phyloP scores from a whole-genome alignment of 2,113 vertebrate species.

The Syrrhaptes paradoxus region DNA sequence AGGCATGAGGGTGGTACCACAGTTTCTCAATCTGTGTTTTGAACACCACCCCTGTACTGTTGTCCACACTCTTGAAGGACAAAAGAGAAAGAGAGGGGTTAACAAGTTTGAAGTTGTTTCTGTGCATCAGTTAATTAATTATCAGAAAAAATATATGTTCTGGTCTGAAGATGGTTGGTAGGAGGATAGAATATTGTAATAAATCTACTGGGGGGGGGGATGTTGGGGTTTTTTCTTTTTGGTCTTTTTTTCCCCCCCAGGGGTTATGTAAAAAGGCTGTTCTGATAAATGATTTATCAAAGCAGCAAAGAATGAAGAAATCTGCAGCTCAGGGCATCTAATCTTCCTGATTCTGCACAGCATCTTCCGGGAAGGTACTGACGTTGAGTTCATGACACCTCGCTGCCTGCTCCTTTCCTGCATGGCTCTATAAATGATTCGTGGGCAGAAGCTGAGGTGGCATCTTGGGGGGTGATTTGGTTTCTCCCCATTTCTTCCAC shows the following conservation, averaged over 20 bases:
- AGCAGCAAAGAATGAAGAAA: constrained; percentile 10
- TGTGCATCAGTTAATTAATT: constrained; percentile 62
- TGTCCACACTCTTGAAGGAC: constrained; percentile 8
- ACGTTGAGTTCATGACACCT: neutral
- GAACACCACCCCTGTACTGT: neutral
- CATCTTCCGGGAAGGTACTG: neutral
- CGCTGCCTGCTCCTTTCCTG: neutral
- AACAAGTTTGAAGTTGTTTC: constrained; percentile 40
- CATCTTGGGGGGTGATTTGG: neutral
- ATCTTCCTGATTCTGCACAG: neutral
- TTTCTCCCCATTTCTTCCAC: neutral
- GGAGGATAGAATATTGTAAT: constrained; percentile 66
- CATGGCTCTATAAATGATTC: neutral
- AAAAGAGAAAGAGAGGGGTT: constrained; percentile 32
- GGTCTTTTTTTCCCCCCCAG: accelerated
- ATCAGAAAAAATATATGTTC: constrained; percentile 52
- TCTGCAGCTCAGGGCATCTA: neutral
- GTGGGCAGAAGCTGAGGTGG: neutral
- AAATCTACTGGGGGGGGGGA: constrained; percentile 46
- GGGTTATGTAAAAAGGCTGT: constrained; percentile 33
- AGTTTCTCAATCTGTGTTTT: neutral
- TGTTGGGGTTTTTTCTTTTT: neutral
- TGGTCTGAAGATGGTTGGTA: constrained; percentile 38
- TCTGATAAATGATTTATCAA: constrained; percentile 68
- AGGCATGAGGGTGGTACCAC: neutral